A percentile compares a stretch with the other conserved stretches of the same genome.
phyloP scores from a whole-genome alignment of 92 coral and sea anemone species.

The Siderastrea siderea region DNA sequence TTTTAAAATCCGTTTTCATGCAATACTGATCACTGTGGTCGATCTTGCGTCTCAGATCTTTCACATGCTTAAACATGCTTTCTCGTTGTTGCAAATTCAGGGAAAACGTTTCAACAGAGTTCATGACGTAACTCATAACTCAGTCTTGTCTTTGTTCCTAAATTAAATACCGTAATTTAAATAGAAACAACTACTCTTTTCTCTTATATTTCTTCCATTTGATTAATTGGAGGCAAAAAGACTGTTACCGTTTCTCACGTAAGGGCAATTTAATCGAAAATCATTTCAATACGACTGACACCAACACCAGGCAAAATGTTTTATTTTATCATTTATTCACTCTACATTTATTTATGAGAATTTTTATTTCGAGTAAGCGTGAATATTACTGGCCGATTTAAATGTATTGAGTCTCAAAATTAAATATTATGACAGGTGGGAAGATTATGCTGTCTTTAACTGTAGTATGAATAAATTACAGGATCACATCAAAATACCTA shows the following conservation, averaged over 20 bases:
- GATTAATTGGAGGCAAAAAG: background rate
- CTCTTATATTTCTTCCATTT: background rate
- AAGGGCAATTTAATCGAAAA: too few relatives aligned
- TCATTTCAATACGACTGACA: background rate
- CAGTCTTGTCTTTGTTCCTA: background rate
- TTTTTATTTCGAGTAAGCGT: background rate
- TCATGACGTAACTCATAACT: background rate
- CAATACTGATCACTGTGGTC: slow-evolving; percentile 5
- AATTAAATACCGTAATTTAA: slow-evolving; percentile 1
- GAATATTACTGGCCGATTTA: background rate
- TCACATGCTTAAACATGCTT: background rate
- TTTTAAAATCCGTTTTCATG: background rate
- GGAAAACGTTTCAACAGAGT: background rate
- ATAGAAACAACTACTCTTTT: background rate
- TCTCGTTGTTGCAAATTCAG: background rate
- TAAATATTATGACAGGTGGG: background rate
- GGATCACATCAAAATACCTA: background rate
- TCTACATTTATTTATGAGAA: background rate
- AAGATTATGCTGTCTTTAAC: background rate
- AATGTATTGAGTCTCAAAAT: background rate
- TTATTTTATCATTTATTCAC: background rate
- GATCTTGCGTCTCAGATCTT: background rate
- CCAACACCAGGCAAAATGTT: background rate
- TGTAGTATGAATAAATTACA: slow-evolving; percentile 3
- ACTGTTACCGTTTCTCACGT: background rate